Conservation (phyloP, 2,888 invertebrate genomes). For the Ennomos erosarius region DNA sequence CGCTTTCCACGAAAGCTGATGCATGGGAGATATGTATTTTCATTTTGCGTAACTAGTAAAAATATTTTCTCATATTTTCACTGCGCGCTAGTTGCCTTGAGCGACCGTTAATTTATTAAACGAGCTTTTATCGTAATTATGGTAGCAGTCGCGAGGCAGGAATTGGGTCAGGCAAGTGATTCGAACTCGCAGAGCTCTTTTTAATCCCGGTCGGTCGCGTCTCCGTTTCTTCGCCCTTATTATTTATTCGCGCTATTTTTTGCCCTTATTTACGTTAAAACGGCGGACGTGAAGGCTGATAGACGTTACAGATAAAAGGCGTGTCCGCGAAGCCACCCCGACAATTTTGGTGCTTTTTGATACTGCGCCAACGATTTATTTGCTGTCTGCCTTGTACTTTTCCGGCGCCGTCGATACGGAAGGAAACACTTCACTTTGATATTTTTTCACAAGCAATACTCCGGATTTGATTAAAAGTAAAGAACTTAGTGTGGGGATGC, state of each 20-base stretch:
- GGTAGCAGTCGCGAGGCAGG: constrained; percentile 47
- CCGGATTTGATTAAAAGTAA: constrained; percentile 77
- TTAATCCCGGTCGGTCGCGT: constrained; percentile 57
- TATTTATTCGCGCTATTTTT: constrained; percentile 64
- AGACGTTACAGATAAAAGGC: constrained; percentile 83
- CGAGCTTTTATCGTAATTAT: constrained; percentile 63
- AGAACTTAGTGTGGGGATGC: constrained; percentile 76
- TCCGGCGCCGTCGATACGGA: constrained; percentile 65
- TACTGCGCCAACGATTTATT: constrained; percentile 80
- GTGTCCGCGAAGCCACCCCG: constrained; percentile 69
- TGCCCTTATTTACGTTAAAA: constrained; percentile 68
- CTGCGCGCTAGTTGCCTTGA: constrained; percentile 41
- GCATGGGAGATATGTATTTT: constrained; percentile 28
- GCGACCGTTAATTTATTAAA: constrained; percentile 55
- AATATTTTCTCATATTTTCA: constrained; percentile 26
- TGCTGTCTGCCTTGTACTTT: constrained; percentile 66
- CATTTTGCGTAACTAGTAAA: constrained; percentile 24
- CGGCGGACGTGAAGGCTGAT: constrained; percentile 65
- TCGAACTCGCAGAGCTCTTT: constrained; percentile 53
- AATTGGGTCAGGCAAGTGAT: constrained; percentile 59
- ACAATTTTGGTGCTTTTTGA: constrained; percentile 78
- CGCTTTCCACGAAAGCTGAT: constrained; percentile 25
- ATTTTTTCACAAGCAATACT: constrained; percentile 63
- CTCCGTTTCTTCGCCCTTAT: constrained; percentile 53
- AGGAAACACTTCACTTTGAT: constrained; percentile 70